Evolutionary conservation across 2,888 invertebrate species (phyloP), one percentile per base, ranked within the genome.

Genomic region (Harmothoe impar): DNA sequence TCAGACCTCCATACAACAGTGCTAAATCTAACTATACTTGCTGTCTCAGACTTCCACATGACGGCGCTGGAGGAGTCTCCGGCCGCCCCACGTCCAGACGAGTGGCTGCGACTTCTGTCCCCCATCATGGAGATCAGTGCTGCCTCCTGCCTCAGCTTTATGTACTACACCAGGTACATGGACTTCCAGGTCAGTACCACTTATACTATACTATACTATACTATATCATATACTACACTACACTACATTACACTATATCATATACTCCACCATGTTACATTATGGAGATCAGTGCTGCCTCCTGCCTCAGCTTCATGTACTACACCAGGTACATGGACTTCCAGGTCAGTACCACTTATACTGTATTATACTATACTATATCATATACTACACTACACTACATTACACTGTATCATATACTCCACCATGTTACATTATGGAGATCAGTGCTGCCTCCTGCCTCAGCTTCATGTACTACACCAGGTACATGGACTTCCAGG

Each of bases 131-230:
- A 31, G 33, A 52, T 91, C 10, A 20, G 29, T 1, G 54, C 0
- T 17, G 33, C 77, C 23, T 85, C 85, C 35, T 92, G 92, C 62
- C 90, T 92, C 7, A 29, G 52, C 29, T 92, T 91, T 77, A 68
- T 68, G 85, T 92, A 92, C 89, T 89, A 43, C 86, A 92, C 91
- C 35, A 43, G 91, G 33, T 92, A 90, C 89, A 90, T 92, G 89
- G 89, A 92, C 86, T 29, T 91, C 86, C n/a, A 54, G 77, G 89
- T 92, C 7, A 43, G 51, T 10, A 43, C 43, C 3, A 3, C 43
- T 43, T 43, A n/a, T n/a, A n/a, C n/a, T n/a, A n/a, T n/a, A n/a
- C n/a, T n/a, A n/a, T n/a, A n/a, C n/a, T n/a, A n/a, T n/a, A n/a
- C n/a, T n/a, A n/a, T n/a, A n/a, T n/a, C n/a, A n/a, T n/a, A n/a